A percentile compares a stretch with the other conserved stretches of the same genome.
Evolutionary conservation across 2,797 vertebrate species (phyloP).

Genomic region (Microchirus variegatus): DNA sequence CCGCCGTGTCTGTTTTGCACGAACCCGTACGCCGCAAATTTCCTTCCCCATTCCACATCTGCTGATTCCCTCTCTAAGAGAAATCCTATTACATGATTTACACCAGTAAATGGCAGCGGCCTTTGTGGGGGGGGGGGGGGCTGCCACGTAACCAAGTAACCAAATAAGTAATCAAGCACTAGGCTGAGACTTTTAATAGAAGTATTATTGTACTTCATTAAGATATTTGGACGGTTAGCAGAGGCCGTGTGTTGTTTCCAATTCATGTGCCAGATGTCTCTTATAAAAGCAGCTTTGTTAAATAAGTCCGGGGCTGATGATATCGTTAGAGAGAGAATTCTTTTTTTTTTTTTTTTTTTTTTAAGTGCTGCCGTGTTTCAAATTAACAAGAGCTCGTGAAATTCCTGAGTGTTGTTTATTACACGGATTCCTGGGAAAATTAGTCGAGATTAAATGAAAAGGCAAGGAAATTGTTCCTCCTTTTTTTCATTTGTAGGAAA

Average conservation of each 20-base stretch:
- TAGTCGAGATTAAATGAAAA: constrained; percentile 39
- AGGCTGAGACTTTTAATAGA: constrained; percentile 73
- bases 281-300: constrained; percentile 62
- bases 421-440: constrained; percentile 48
- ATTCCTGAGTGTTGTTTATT: constrained; percentile 54
- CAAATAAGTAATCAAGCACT: constrained; percentile 69
- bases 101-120: constrained; percentile 53
- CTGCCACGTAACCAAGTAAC: constrained; percentile 64
- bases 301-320: constrained; percentile 63
- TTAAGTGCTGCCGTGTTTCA: constrained; percentile 53
- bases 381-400: constrained; percentile 55
- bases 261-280: constrained; percentile 71
- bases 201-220: constrained; percentile 70
- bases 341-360: constrained; percentile 52
- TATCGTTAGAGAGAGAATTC: constrained; percentile 43
- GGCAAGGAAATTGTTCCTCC: constrained; percentile 23
- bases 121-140: constrained; percentile 54
- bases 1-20: no score
- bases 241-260: constrained; percentile 48
- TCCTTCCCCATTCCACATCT: no score
- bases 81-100: constrained; percentile 56
- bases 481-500: not conserved
- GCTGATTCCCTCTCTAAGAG: not conserved
- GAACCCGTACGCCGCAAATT: no score
- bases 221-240: constrained; percentile 59